Conservation (phyloP, 2,888 invertebrate genomes). For the Lepidocyrtinus sp. region DNA sequence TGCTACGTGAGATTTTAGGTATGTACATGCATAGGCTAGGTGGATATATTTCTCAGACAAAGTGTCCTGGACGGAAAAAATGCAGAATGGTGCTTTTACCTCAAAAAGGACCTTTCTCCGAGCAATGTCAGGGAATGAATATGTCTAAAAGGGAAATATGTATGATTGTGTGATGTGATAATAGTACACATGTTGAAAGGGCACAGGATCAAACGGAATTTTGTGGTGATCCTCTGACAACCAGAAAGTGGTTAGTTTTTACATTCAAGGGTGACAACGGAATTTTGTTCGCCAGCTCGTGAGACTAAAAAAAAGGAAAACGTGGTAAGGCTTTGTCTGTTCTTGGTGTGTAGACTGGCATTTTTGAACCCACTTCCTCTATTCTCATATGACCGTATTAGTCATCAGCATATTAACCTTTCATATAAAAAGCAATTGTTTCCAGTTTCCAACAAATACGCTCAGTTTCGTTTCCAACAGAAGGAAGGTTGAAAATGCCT, state of each 20-base stretch:
- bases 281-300: conserved; percentile 33
- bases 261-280: conserved; percentile 54
- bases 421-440: too few relatives aligned
- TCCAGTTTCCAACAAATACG: too few relatives aligned
- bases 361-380: neutral
- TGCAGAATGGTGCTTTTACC: too few relatives aligned
- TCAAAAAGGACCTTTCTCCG: conserved; percentile 22
- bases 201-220: conserved; percentile 55
- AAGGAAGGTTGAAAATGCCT: conserved; percentile 40
- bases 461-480: conserved; percentile 6
- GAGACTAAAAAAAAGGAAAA: conserved; percentile 11
- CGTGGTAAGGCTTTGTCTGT: neutral
- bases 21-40: too few relatives aligned
- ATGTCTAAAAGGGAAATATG: neutral
- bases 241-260: conserved; percentile 54
- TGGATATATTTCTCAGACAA: conserved; percentile 19
- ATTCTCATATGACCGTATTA: neutral
- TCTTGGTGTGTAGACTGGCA: neutral
- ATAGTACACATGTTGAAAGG: conserved; percentile 36
- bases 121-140: neutral
- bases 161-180: conserved; percentile 20
- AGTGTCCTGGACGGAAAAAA: conserved; percentile 5
- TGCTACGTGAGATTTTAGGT: conserved; percentile 33
- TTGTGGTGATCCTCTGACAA: conserved; percentile 57
- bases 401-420: too few relatives aligned